Base-by-base conservation (phyloP, 2,797 vertebrate species). In the Lacerta bilineata region DNA sequence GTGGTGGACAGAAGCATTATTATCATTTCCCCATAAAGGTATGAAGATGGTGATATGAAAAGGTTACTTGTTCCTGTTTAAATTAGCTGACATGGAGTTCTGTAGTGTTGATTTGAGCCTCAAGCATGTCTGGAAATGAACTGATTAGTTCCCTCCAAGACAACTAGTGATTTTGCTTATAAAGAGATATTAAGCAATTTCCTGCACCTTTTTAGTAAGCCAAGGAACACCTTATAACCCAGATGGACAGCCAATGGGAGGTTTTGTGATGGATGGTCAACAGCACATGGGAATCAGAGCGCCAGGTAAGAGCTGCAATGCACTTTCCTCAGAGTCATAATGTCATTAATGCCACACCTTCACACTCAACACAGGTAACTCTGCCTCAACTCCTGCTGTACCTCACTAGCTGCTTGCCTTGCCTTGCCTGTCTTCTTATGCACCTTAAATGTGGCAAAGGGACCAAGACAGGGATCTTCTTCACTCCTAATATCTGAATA, bases 221-320 rank as follows among this genome's bases (percentile, higher is more conserved):
- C 99, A 99, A 98, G 99, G 99, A 97, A 98, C 98, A 93, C 98
- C 99, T 95, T 99, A 99, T 96, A 99, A 99, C 94, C 98, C 99
- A 17, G 99, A 99, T 10, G 99, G 99, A 95, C 99, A 99, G 97
- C 99, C 99, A 3, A 99, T 99, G 98, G 98, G 99, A 97, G 99
- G 99, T 93, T 99, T 99, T 69, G 99, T 99, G 97, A 99, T 99
- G 99, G 99, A 99, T 9, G 98, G 99, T 95, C 99, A 99, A 96
- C 99, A 99, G 96, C 99, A 99, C 97, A 99, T 99, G 99, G 99
- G 99, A 97, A 99, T 99, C 97, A 98, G 99, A 98, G 99, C 99
- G 59, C 98, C 99, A 98, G 99, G 99, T 99, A 98, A 98, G 98
- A 91, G 71, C 91, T 68, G 74, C 0, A 0, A 86, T 43, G 68